Conservation (phyloP, 2,797 vertebrate genomes). For the Onychomys torridus region DNA sequence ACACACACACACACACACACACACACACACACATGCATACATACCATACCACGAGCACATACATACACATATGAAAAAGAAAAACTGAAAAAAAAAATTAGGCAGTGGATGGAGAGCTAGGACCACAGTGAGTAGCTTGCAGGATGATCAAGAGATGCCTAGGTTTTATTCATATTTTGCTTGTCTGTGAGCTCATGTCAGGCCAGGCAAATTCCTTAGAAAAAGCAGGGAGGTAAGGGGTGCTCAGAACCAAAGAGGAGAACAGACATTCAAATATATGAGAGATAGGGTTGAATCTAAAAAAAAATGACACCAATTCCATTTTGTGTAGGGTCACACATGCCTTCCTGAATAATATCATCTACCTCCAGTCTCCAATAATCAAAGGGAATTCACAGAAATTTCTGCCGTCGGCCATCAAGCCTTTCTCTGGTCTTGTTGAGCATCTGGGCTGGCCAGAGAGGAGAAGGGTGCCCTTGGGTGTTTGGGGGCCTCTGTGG, state of each 20-base stretch:
- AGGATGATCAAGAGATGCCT: not conserved
- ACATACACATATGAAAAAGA: not conserved
- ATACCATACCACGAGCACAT: too few relatives aligned
- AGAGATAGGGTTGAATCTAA: not conserved
- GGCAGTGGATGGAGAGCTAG: not conserved
- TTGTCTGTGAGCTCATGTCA: not conserved
- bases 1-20: not conserved
- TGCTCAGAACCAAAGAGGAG: not conserved
- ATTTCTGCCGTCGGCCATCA: not conserved
- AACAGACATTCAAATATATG: not conserved
- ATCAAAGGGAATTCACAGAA: not conserved
- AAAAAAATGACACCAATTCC: not conserved
- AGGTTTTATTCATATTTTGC: not conserved
- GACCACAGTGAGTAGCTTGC: not conserved
- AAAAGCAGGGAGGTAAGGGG: not conserved
- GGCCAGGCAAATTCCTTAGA: not conserved
- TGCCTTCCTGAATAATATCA: not conserved
- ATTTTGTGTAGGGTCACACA: not conserved
- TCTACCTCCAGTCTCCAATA: not conserved
- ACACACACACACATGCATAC: not conserved
- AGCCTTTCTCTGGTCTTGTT: conserved; percentile 1
- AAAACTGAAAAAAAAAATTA: not conserved
- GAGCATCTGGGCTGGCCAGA: not conserved
- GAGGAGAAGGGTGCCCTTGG: not conserved
- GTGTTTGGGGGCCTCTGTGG: not conserved